phyloP scores from a whole-genome alignment of 2,797 vertebrate species.

The Anomalospiza imberbis region DNA sequence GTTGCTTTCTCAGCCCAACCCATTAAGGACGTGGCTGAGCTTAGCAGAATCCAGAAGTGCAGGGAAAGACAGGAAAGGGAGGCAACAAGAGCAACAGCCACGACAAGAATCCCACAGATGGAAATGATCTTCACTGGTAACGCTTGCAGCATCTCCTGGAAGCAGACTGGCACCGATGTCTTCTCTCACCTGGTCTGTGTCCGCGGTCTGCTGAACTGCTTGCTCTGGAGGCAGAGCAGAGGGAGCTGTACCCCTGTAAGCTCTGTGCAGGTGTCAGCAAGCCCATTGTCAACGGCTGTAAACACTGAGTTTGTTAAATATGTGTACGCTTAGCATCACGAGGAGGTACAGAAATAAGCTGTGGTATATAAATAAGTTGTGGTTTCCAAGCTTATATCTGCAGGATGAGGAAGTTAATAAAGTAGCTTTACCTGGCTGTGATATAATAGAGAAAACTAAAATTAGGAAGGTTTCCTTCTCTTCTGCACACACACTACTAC shows the following conservation, averaged over 20 bases:
- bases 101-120: background rate
- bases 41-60: background rate
- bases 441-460: background rate
- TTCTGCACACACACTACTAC: background rate
- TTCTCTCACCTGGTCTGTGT: conserved; percentile 18
- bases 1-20: background rate
- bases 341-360: background rate
- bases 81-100: background rate
- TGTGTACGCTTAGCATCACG: background rate
- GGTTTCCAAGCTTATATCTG: background rate
- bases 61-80: background rate
- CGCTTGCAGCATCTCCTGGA: background rate
- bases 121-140: background rate
- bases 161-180: background rate
- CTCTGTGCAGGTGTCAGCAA: background rate
- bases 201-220: conserved; percentile 49
- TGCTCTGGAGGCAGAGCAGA: conserved; percentile 37
- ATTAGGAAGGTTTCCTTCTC: background rate
- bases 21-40: fast-evolving
- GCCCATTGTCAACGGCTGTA: background rate
- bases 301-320: background rate
- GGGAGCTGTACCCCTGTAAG: background rate
- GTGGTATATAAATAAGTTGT: background rate
- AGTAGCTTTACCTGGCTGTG: background rate
- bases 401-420: background rate